phyloP scores from a whole-genome alignment of 2,113 vertebrate species.

The Anser brachyrhynchus region DNA sequence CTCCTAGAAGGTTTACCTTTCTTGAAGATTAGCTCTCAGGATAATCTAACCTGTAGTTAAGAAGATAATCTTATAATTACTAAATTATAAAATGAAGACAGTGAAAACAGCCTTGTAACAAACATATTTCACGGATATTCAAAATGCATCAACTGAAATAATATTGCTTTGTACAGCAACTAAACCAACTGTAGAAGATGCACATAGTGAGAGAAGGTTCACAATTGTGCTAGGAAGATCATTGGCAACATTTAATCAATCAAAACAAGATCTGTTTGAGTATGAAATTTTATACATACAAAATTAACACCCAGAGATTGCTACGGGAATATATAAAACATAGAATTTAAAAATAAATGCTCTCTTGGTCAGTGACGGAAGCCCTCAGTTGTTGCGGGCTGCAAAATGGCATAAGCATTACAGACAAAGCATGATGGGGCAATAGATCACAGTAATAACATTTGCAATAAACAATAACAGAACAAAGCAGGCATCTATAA shows the following conservation, averaged over 20 bases:
- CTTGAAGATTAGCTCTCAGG: background rate
- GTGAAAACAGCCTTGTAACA: background rate
- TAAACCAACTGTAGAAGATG: conserved; percentile 26
- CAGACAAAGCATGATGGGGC: conserved; percentile 77
- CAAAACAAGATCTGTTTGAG: conserved; percentile 65
- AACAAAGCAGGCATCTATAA: conserved; percentile 83
- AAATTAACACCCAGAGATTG: conserved; percentile 75
- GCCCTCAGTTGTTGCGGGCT: conserved; percentile 69
- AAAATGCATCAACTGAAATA: conserved; percentile 17
- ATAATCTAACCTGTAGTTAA: conserved; percentile 34
- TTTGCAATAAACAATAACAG: conserved; percentile 88
- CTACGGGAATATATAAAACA: conserved; percentile 61
- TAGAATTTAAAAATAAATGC: conserved; percentile 70
- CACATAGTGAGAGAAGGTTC: conserved; percentile 44
- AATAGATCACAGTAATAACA: conserved; percentile 87
- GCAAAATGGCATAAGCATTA: conserved; percentile 65
- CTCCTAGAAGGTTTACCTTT: background rate
- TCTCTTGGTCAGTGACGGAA: conserved; percentile 66
- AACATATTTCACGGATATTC: background rate
- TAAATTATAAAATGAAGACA: background rate
- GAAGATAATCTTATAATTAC: background rate
- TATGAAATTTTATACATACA: conserved; percentile 81
- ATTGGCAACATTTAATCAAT: conserved; percentile 69
- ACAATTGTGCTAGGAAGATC: conserved; percentile 52
- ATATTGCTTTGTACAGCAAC: background rate